Percentiles rank a stretch among this genome's conserved stretches.
Conservation (phyloP, 2,113 vertebrate species). For the Callionymus lyra region DNA sequence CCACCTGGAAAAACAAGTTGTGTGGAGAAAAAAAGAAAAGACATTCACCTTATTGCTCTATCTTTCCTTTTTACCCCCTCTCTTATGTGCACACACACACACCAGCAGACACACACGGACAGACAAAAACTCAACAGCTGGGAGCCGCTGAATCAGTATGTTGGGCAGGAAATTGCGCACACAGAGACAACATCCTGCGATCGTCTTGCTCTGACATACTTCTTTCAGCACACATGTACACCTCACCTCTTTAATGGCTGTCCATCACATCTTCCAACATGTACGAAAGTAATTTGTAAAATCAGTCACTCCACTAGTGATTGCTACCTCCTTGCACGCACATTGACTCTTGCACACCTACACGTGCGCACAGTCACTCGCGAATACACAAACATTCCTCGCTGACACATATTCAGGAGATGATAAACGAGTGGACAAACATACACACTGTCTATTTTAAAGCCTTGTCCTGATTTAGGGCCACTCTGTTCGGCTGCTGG, state of each 20-base stretch:
- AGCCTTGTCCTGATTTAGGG: slow-evolving; percentile 8
- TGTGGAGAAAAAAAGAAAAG: slow-evolving; percentile 40
- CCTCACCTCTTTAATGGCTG: too few species aligned
- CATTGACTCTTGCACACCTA: slow-evolving; percentile 6
- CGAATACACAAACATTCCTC: slow-evolving; percentile 12
- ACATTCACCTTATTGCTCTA: slow-evolving; percentile 4
- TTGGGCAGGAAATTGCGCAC: slow-evolving; percentile 40
- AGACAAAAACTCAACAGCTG: slow-evolving; percentile 41
- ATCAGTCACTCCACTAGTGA: too few species aligned
- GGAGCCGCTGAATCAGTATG: slow-evolving; percentile 42
- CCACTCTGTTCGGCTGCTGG: background rate
- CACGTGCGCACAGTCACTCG: slow-evolving; percentile 6
- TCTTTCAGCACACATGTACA: too few species aligned
- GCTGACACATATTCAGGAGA: slow-evolving; percentile 15
- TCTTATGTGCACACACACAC: too few species aligned
- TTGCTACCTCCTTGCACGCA: too few species aligned
- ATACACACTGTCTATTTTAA: slow-evolving; percentile 4
- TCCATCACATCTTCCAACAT: too few species aligned
- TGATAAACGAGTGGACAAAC: background rate
- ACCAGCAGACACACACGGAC: background rate
- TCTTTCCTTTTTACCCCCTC: slow-evolving; percentile 16
- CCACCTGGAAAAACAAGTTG: slow-evolving; percentile 44
- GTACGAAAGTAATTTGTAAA: background rate
- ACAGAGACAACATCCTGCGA: too few species aligned
- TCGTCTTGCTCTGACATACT: too few species aligned